phyloP scores from a whole-genome alignment of 2,888 invertebrate species.

The Temnothorax unifasciatus region DNA sequence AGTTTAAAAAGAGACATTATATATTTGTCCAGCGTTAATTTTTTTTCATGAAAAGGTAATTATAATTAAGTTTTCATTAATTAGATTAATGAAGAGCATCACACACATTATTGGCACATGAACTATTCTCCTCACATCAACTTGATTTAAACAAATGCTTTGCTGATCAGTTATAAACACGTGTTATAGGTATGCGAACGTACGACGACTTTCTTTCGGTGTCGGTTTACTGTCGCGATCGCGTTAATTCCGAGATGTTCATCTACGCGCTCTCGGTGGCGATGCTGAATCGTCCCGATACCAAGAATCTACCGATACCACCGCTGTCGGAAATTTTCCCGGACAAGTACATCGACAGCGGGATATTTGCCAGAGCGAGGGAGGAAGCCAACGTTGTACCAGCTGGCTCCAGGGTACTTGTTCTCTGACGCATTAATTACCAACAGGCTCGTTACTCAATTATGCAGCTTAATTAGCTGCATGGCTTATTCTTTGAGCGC shows the following conservation, averaged over 20 bases:
- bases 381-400: slow-evolving; percentile 90
- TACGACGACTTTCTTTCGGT: slow-evolving; percentile 91
- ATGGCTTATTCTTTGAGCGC: slow-evolving; percentile 20
- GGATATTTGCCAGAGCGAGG: slow-evolving; percentile 90
- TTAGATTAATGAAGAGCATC: background rate
- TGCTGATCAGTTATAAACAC: background rate
- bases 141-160: background rate
- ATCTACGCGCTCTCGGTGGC: slow-evolving; percentile 93
- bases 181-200: slow-evolving; percentile 89
- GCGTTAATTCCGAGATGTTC: slow-evolving; percentile 93
- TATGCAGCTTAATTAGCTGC: slow-evolving; percentile 36
- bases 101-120: background rate
- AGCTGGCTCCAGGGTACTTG: slow-evolving; percentile 88
- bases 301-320: slow-evolving; percentile 90
- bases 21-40: background rate
- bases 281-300: slow-evolving; percentile 91
- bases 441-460: slow-evolving; percentile 36
- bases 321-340: slow-evolving; percentile 93
- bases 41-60: background rate
- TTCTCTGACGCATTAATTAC: slow-evolving; percentile 46
- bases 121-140: background rate
- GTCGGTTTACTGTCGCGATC: slow-evolving; percentile 90
- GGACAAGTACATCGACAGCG: slow-evolving; percentile 93
- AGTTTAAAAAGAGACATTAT: background rate
- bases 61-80: background rate